Base-by-base conservation (phyloP, 1,140 invertebrate genomes). In the Anastatus disparis region DNA sequence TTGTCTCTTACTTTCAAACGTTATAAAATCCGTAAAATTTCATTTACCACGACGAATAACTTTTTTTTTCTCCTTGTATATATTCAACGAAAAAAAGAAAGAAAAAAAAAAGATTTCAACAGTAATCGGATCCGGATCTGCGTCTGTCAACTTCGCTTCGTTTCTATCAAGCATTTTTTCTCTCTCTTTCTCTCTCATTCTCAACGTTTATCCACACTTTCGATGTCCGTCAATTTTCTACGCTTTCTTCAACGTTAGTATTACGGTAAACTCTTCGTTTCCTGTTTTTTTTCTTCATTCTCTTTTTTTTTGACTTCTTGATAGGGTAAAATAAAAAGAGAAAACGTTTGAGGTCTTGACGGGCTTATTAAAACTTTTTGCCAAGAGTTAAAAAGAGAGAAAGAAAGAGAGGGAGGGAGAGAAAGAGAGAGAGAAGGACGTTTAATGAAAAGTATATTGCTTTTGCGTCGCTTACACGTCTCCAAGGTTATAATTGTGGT, bases 21-120 rank as follows among this genome's bases (percentile, higher is more conserved):
- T 50, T 58, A 56, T 67, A 67, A 67, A 67, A 58, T 58, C 27
- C 40, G 69, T 27, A 52, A 65, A 61, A 62, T 71, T 84, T 83
- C 79, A 84, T 85, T 85, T 84, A 80, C 72, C 76, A 74, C 77
- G 77, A 77, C 76, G 82, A 75, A 85, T 85, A 84, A 81, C 81
- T 84, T 84, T 85, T 82, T 80, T 78, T 74, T 81, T 80, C 81
- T 78, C 73, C 77, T 63, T 73, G 31, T 48, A n/a, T n/a, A n/a
- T n/a, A n/a, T n/a, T n/a, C n/a, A n/a, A n/a, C n/a, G n/a, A n/a
- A n/a, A n/a, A n/a, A n/a, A n/a, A n/a, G n/a, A n/a, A n/a, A n/a
- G n/a, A n/a, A n/a, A n/a, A n/a, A n/a, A n/a, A n/a, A n/a, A n/a
- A n/a, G n/a, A n/a, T n/a, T n/a, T n/a, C n/a, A n/a, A n/a, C n/a